A percentile compares a stretch with the other conserved stretches of the same genome.
These are phyloP conservation scores for Centrocercus urophasianus DNA, from an alignment of 2,113 vertebrate species.

Conservation along the genomic window DNA sequence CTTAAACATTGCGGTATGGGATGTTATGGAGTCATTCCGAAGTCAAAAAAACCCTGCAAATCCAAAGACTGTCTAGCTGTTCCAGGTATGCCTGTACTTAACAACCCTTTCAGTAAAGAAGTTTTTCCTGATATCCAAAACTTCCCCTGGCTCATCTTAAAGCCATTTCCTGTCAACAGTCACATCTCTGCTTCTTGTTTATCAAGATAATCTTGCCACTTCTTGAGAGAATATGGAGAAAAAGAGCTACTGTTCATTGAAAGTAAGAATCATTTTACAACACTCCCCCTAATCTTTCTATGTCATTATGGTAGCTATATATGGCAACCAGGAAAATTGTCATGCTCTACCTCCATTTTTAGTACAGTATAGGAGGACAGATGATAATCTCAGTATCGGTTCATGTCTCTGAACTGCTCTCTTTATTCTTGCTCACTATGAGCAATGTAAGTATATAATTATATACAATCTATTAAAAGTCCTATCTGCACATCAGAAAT, in stretches of 20 bases:
- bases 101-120: too few relatives aligned
- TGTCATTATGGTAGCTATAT: background rate
- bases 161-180: background rate
- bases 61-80: background rate
- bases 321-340: background rate
- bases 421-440: background rate
- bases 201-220: background rate
- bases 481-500: constrained; percentile 45
- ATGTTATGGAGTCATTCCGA: background rate
- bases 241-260: background rate
- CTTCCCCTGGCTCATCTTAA: too few relatives aligned
- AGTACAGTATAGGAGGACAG: constrained; percentile 15
- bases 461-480: constrained; percentile 30
- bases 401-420: background rate
- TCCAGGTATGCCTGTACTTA: background rate
- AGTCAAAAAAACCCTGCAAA: background rate
- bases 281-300: background rate
- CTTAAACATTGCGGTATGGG: background rate
- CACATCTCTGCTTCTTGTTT: background rate
- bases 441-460: constrained; percentile 7
- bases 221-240: background rate
- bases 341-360: background rate
- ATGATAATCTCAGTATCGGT: background rate
- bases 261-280: background rate
- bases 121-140: too few relatives aligned